Conservation (phyloP, 2,113 vertebrate species). For the Chaenocephalus aceratus region DNA sequence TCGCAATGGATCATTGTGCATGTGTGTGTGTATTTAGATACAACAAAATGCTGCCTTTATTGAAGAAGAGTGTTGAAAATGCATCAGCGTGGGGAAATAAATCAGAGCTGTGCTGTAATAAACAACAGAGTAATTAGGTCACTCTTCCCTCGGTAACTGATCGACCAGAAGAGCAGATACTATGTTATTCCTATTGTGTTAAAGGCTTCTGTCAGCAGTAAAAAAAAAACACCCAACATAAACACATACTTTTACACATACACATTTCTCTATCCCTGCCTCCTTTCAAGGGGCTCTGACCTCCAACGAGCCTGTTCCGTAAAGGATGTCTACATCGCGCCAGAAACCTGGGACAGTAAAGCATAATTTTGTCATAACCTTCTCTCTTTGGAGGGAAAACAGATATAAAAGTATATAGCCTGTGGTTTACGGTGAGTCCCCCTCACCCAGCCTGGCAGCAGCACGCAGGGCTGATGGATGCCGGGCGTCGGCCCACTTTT, state of each 20-base stretch:
- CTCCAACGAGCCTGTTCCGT: conserved; percentile 61
- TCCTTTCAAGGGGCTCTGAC: conserved; percentile 61
- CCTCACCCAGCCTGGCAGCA: conserved; percentile 74
- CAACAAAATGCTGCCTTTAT: conserved; percentile 47
- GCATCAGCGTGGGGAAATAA: conserved; percentile 69
- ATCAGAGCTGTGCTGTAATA: conserved; percentile 72
- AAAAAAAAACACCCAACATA: conserved; percentile 29
- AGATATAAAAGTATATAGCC: conserved; percentile 99
- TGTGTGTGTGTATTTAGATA: conserved; percentile 43
- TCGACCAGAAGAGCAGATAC: conserved; percentile 54
- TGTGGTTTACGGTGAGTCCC: conserved; percentile 91
- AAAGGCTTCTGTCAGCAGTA: conserved; percentile 40
- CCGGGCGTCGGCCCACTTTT: conserved; percentile 93
- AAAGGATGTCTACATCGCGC: conserved; percentile 83
- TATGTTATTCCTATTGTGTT: conserved; percentile 55
- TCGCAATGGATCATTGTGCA: conserved; percentile 67
- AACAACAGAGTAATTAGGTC: conserved; percentile 77
- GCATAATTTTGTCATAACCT: conserved; percentile 96
- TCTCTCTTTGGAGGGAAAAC: conserved; percentile 97
- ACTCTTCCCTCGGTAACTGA: conserved; percentile 65
- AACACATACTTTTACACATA: conserved; percentile 27
- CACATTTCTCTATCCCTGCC: conserved; percentile 31
- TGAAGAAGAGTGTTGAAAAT: conserved; percentile 69
- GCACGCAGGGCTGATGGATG: conserved; percentile 93
- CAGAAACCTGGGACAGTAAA: conserved; percentile 87